Conservation (phyloP, 2,113 vertebrate species). For the Desmodus rotundus region DNA sequence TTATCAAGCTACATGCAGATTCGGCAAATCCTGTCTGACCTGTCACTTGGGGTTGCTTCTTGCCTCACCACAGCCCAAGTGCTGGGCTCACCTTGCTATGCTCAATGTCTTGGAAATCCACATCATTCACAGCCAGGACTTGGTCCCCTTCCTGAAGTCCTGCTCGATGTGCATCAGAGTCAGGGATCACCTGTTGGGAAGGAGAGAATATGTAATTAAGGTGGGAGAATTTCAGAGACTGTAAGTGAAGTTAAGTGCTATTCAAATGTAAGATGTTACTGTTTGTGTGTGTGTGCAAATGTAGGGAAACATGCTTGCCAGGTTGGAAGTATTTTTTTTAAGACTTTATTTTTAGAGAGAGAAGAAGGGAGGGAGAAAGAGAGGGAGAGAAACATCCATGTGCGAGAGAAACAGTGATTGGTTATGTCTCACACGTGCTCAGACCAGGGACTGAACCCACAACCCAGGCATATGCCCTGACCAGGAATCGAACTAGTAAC, state of each 20-base stretch:
- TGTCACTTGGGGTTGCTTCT: neutral
- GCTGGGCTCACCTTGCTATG: constrained; percentile 89
- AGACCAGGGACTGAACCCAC: too few relatives aligned
- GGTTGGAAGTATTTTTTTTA: neutral
- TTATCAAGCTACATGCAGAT: constrained; percentile 1
- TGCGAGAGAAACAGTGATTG: too few relatives aligned
- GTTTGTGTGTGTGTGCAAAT: neutral
- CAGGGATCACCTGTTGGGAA: constrained; percentile 90
- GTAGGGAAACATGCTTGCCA: neutral
- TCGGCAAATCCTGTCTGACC: neutral
- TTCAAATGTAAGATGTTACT: neutral
- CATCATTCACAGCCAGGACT: constrained; percentile 96
- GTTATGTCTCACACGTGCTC: too few relatives aligned
- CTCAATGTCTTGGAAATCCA: constrained; percentile 99
- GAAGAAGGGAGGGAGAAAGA: too few relatives aligned
- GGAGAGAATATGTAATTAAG: neutral
- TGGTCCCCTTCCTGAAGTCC: constrained; percentile 98
- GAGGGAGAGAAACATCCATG: too few relatives aligned
- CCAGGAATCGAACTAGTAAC: too few relatives aligned
- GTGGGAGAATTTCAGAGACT: neutral
- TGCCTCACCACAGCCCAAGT: neutral
- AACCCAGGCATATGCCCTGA: too few relatives aligned
- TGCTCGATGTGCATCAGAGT: constrained; percentile 95
- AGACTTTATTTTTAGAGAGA: too few relatives aligned
- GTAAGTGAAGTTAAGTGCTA: neutral